A percentile compares a stretch with the other conserved stretches of the same genome.
These are phyloP conservation scores for Hesperophylax magnus DNA, from an alignment of 1,140 invertebrate species.

Conservation along the genomic window DNA sequence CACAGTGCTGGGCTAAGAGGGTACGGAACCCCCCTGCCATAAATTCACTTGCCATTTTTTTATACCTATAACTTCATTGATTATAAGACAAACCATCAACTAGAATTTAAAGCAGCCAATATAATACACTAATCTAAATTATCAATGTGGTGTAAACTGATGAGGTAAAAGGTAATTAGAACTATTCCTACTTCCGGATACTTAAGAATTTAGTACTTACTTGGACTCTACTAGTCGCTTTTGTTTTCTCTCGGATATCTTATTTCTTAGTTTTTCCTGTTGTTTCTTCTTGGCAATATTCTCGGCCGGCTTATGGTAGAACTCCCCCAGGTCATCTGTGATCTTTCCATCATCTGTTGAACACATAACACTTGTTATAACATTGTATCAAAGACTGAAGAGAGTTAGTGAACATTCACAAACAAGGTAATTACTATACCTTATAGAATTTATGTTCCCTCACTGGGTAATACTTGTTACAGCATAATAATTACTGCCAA, in stretches of 20 bases:
- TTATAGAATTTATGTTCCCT: background rate
- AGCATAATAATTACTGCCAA: background rate
- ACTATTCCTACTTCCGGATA: too few relatives aligned
- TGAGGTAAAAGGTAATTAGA: too few relatives aligned
- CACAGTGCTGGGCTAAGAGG: background rate
- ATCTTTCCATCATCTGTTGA: slow-evolving; percentile 67
- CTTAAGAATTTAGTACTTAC: slow-evolving; percentile 56
- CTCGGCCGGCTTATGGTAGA: slow-evolving; percentile 92
- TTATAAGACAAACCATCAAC: too few relatives aligned
- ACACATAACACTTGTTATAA: too few relatives aligned
- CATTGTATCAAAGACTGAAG: too few relatives aligned
- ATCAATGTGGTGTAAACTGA: too few relatives aligned
- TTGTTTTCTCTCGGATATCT: slow-evolving; percentile 82
- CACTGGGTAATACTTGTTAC: slow-evolving; percentile 37
- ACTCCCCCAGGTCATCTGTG: slow-evolving; percentile 90
- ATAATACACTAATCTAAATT: too few relatives aligned
- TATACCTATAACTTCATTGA: too few relatives aligned
- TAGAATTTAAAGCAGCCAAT: too few relatives aligned
- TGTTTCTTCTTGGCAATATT: slow-evolving; percentile 84
- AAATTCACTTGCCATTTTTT: too few relatives aligned
- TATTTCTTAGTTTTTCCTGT: slow-evolving; percentile 88
- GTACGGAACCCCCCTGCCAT: background rate
- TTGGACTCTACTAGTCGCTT: slow-evolving; percentile 86
- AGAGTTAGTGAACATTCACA: too few relatives aligned
- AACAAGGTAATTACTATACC: too few relatives aligned